A percentile compares a stretch with the other conserved stretches of the same genome.
phyloP scores from a whole-genome alignment of 2,888 invertebrate species.

The Trachelus stipa region DNA sequence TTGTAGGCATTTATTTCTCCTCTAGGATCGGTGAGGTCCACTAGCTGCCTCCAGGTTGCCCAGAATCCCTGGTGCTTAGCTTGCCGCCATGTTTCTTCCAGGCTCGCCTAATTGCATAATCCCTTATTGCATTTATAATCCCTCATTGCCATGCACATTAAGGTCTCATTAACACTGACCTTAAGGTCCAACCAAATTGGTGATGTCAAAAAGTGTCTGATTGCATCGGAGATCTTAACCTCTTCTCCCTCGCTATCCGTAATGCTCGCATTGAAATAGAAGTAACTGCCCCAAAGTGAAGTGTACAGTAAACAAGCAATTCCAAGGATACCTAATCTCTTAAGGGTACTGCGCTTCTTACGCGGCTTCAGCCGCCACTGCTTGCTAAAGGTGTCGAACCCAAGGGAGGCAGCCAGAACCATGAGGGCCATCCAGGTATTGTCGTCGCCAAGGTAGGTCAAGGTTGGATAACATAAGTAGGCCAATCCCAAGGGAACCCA shows the following conservation, averaged over 20 bases:
- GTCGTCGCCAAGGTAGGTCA: slow-evolving; percentile 81
- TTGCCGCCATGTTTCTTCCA: slow-evolving; percentile 81
- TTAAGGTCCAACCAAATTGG: slow-evolving; percentile 75
- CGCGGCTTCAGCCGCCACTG: slow-evolving; percentile 80
- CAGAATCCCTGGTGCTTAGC: slow-evolving; percentile 84
- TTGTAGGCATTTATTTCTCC: slow-evolving; percentile 92
- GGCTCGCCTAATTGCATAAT: slow-evolving; percentile 70
- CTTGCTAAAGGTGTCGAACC: slow-evolving; percentile 83
- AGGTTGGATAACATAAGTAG: slow-evolving; percentile 74
- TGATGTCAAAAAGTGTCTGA: slow-evolving; percentile 90
- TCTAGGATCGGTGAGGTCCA: slow-evolving; percentile 88
- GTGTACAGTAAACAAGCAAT: slow-evolving; percentile 77
- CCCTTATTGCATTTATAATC: slow-evolving; percentile 72
- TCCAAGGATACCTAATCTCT: slow-evolving; percentile 72
- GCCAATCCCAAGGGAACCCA: slow-evolving; percentile 79
- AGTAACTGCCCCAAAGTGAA: slow-evolving; percentile 80
- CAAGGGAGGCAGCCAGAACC: slow-evolving; percentile 74
- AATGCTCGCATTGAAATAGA: slow-evolving; percentile 90
- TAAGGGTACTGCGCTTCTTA: slow-evolving; percentile 60
- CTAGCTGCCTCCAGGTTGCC: slow-evolving; percentile 87
- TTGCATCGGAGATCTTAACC: slow-evolving; percentile 87
- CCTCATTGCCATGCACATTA: slow-evolving; percentile 72
- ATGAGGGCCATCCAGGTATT: slow-evolving; percentile 77
- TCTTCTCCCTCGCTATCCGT: slow-evolving; percentile 88
- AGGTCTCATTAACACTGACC: slow-evolving; percentile 45